Evolutionary conservation across 2,888 invertebrate genomes (phyloP), one percentile per base, ranked within the genome.

Genomic region (Prostheceraeus crozeri): DNA sequence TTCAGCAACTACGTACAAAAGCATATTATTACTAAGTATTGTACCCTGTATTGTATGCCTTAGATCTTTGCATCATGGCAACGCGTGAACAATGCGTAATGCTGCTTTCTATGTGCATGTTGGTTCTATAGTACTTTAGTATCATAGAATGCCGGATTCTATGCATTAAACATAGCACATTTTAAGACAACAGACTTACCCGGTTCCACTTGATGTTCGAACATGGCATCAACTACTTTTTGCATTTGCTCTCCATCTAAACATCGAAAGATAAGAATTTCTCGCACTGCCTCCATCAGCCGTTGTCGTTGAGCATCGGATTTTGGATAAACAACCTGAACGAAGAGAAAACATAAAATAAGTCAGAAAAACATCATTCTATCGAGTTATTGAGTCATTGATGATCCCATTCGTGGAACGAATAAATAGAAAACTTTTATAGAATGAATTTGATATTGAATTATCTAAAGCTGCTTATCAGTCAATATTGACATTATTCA

Each of bases 141-240:
- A n/a, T n/a, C n/a, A n/a, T n/a, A n/a, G n/a, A n/a, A n/a, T n/a
- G n/a, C n/a, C n/a, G n/a, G n/a, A n/a, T n/a, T n/a, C 10, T 45
- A 10, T 6, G 6, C 19, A 45, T n/a, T 10, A 16, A 45, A 10
- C n/a, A 6, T 10, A 14, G n/a, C 6, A 45, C 16, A 6, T n/a
- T 10, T 14, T 16, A 45, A 4, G 14, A 4, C 53, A 14, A 16
- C 36, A 2, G 4, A 4, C 59, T n/a, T 19, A 46, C 65, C 64
- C 2, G 71, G 69, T 23, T 68, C 63, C 1, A 74, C 75, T 36
- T 68, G 65, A 25, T 67, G 68, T 62, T 74, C 73, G 63, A 73
- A 73, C 76, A 77, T 76, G 62, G 76, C 76, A 65, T 76, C 74
- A 6, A 77, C 67, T 6, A 76, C 76, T 33, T 73, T 72, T 33